Evolutionary conservation across 2,888 invertebrate genomes (phyloP).

Genomic region (Aspidiotus rigidus): DNA sequence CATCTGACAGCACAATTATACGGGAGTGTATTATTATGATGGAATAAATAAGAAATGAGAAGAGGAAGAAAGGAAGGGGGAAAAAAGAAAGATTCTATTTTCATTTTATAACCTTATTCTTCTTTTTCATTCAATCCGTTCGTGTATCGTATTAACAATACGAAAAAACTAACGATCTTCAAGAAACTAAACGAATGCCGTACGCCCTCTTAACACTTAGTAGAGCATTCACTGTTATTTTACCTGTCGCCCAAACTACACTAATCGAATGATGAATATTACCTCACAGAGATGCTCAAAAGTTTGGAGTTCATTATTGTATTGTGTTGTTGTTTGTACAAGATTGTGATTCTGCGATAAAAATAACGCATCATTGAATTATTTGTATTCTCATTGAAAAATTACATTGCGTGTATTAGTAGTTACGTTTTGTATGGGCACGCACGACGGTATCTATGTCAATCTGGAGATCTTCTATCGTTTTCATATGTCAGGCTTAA

Average conservation of each 20-base stretch:
- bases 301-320: no score
- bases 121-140: slow-evolving; percentile 10
- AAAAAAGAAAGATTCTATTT: not conserved
- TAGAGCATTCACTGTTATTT: slow-evolving; percentile 26
- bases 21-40: slow-evolving; percentile 28
- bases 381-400: no score
- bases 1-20: slow-evolving; percentile 29
- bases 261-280: no score
- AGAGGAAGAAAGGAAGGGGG: no score
- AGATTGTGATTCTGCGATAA: no score
- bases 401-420: no score
- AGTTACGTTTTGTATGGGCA: no score
- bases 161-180: not conserved
- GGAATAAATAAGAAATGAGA: slow-evolving; percentile 7
- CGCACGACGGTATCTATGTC: no score
- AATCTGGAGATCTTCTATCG: no score
- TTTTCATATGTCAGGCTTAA: no score
- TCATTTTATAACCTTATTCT: slow-evolving; percentile 3
- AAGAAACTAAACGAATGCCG: slow-evolving; percentile 16
- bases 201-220: slow-evolving; percentile 19
- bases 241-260: slow-evolving; percentile 17
- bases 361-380: no score
- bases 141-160: slow-evolving; percentile 3
- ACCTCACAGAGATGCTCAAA: no score
- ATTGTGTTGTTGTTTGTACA: not conserved